Evolutionary conservation across 1,140 invertebrate genomes (phyloP).

Genomic region (fruit fly (Drosophila melanogaster)): Release_6_plus_ISO1_MT NT_037436.4:16761001-16761500

Average conservation of each 20-base stretch:
- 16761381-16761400: conserved; percentile 32
- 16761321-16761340: conserved; percentile 27
- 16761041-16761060: conserved; percentile 54
- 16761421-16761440: conserved; percentile 54
- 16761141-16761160: background rate
- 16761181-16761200: conserved; percentile 2
- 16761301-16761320: conserved; percentile 31
- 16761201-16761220: conserved; percentile 11
- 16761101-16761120: conserved; percentile 39
- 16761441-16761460: conserved; percentile 60
- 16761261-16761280: conserved; percentile 62
- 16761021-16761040: conserved; percentile 70
- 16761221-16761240: conserved; percentile 30
- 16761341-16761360: conserved; percentile 58
- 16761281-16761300: conserved; percentile 53
- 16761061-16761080: conserved; percentile 18
- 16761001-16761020: conserved; percentile 44
- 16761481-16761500: conserved; percentile 63
- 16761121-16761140: conserved; percentile 1
- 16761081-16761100: conserved; percentile 46
- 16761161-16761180: background rate
- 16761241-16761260: conserved; percentile 9
- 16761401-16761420: conserved; percentile 57
- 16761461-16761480: conserved; percentile 27
- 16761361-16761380: conserved; percentile 53